Evolutionary conservation across 2,113 vertebrate species (phyloP), one percentile per base, ranked within the genome.

Genomic region (Ceuthmochares aereus): DNA sequence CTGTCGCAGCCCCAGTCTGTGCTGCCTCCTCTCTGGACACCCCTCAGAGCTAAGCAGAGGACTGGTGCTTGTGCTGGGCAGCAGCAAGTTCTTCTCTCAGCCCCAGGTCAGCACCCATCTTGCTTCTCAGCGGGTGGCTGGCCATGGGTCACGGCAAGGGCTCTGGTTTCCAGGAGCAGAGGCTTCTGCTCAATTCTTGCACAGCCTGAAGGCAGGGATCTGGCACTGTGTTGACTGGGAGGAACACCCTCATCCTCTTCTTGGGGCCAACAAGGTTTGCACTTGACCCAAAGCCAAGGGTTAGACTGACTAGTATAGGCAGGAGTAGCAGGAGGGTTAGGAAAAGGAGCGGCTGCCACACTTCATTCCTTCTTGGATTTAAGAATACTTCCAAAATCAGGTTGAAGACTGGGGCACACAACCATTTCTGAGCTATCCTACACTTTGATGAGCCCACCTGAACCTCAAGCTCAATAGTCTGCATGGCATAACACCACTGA

Each of bases 241-340:
- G 36, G 30, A 78, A 2, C 23, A 47, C 9, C 17, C 26, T 58
- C 1, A 0, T 45, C 15, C 20, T 62, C 17, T 45, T 43, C 27
- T 37, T 30, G 23, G 7, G 27, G 7, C 36, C 51, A 58, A 16
- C 4, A 30, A 6, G 0, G 0, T 67, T 49, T 52, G 43, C 23
- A 9, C n/a, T 36, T 36, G 22, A 34, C 22, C 58, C 58, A 32
- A 20, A 5, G 34, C 7, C 45, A 40, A 32, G 16, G 14, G 26
- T 36, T 40, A 40, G 26, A 30, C 4, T 0, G 0, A 32, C 9
- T 1, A 1, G 17, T n/a, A 30, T 7, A 23, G 52, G 27, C 66
- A 67, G 25, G 16, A 81, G 30, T 8, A 66, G 45, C 60, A 47
- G 56, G 20, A 42, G 30, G 19, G 15, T 2, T 51, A 77, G 14